Percentiles rank a stretch among this genome's conserved stretches.
Evolutionary conservation across 2,113 vertebrate genomes (phyloP).

Genomic region (Micromys minutus): DNA sequence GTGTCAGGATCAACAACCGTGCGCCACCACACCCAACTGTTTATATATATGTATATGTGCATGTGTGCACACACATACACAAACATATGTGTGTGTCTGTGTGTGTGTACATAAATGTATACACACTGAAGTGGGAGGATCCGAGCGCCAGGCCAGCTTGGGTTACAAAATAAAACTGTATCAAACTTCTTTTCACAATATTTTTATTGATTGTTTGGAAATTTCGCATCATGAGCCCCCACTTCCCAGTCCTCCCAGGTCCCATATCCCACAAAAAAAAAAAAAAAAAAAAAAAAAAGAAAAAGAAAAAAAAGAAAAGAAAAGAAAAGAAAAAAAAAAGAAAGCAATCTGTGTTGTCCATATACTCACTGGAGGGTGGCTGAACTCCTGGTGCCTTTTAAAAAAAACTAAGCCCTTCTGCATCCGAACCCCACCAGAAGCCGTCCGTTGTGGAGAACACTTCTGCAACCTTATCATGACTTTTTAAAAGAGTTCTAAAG

Average conservation of each 20-base stretch:
- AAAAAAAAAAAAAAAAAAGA: neutral
- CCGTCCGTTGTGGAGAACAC: neutral
- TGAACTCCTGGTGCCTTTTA: neutral
- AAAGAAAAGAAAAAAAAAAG: neutral
- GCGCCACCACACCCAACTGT: neutral
- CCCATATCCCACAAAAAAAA: neutral
- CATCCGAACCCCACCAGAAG: neutral
- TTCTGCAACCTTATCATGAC: neutral
- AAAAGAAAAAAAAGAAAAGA: neutral
- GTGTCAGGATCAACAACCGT: neutral
- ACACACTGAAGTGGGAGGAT: neutral
- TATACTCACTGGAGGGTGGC: neutral
- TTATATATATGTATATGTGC: no score
- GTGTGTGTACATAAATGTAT: no score
- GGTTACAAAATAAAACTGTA: neutral
- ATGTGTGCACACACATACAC: no score
- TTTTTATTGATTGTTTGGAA: neutral
- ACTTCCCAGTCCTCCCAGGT: neutral
- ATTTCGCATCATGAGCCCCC: neutral
- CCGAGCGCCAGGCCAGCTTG: neutral
- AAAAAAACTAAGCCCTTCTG: neutral
- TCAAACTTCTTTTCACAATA: neutral
- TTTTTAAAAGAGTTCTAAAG: neutral
- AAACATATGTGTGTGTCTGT: no score
- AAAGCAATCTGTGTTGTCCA: neutral